Conservation (phyloP, 2,888 invertebrate species). For the Drosophila mimica region DNA sequence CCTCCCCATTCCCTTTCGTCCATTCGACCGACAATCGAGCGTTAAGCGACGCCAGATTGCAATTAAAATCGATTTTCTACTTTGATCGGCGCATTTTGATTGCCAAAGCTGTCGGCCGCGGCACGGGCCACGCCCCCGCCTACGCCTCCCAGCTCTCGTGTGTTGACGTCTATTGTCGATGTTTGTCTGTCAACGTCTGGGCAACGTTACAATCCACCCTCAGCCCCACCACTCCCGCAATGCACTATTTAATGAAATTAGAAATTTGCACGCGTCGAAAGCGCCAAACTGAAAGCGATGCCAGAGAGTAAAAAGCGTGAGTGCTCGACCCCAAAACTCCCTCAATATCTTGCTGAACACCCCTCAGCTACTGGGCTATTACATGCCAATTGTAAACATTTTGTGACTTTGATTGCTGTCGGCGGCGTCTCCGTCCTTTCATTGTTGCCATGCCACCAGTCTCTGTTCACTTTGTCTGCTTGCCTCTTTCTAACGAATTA, state of each 20-base stretch:
- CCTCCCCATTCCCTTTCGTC: not conserved
- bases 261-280: slow-evolving; percentile 67
- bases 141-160: slow-evolving; percentile 18
- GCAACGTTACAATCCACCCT: slow-evolving; percentile 13
- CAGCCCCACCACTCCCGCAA: not conserved
- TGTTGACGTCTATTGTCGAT: slow-evolving; percentile 79
- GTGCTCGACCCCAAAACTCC: not conserved
- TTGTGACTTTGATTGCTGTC: slow-evolving; percentile 68
- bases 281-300: slow-evolving; percentile 43
- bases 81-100: slow-evolving; percentile 77
- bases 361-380: slow-evolving; percentile 22
- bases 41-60: slow-evolving; percentile 68
- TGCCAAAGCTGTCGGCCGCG: slow-evolving; percentile 64
- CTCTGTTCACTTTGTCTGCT: slow-evolving; percentile 20
- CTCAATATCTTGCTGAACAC: not conserved
- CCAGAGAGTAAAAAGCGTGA: not conserved
- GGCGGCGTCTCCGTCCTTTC: not conserved
- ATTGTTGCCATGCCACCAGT: slow-evolving; percentile 9
- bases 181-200: slow-evolving; percentile 78
- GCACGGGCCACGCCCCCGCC: slow-evolving; percentile 23
- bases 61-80: slow-evolving; percentile 78
- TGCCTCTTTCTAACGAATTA: slow-evolving; percentile 1
- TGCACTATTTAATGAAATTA: slow-evolving; percentile 73
- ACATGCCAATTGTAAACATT: slow-evolving; percentile 68
- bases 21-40: slow-evolving; percentile 49